These are phyloP conservation scores for Henicopernis longicauda DNA, from an alignment of 2,113 vertebrate genomes.

Conservation along the genomic window DNA sequence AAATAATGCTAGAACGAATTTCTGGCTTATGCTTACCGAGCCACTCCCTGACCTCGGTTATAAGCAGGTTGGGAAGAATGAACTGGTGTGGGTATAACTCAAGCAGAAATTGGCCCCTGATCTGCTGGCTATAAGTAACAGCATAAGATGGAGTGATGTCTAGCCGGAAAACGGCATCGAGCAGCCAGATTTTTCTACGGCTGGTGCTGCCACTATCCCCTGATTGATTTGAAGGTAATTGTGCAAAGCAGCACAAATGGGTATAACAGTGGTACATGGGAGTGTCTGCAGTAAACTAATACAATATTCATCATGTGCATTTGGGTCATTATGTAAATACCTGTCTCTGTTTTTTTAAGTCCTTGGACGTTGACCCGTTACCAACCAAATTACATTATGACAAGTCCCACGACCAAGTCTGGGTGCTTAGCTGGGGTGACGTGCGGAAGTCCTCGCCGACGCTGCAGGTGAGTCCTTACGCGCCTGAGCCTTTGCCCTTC, in stretches of 20 bases:
- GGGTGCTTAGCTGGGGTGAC: constrained; percentile 92
- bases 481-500: neutral
- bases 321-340: neutral
- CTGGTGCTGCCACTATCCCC: neutral
- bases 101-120: neutral
- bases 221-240: neutral
- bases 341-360: constrained; percentile 66
- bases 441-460: constrained; percentile 77
- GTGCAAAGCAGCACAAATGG: neutral
- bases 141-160: neutral
- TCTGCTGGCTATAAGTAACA: neutral
- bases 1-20: neutral
- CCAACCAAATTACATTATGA: constrained; percentile 92
- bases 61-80: neutral
- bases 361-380: constrained; percentile 84
- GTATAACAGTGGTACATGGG: neutral
- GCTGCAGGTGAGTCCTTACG: constrained; percentile 80
- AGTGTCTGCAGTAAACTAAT: neutral
- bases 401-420: constrained; percentile 97
- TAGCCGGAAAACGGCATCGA: neutral
- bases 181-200: neutral
- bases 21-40: neutral
- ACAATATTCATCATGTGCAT: fast-evolving
- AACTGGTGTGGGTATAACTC: neutral
- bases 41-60: neutral